Evolutionary conservation across 2,888 invertebrate genomes (phyloP).

Genomic region (Ernsta delagoae): DNA sequence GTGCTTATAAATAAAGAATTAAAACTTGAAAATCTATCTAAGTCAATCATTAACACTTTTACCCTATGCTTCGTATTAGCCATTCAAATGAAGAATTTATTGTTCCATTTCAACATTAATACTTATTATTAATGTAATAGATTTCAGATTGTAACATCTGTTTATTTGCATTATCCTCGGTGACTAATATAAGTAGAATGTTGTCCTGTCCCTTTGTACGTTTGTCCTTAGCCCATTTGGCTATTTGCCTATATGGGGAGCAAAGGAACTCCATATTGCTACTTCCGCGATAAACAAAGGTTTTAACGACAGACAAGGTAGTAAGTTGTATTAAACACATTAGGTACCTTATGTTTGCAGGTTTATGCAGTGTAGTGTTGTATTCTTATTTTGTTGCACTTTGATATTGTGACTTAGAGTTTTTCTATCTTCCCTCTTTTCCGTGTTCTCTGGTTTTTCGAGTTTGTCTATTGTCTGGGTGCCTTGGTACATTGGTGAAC

Average conservation of each 20-base stretch:
- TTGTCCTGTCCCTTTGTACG: conserved; percentile 24
- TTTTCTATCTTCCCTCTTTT: no score
- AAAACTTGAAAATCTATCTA: no score
- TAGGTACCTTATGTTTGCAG: neutral
- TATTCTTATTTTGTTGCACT: neutral
- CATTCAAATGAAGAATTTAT: neutral
- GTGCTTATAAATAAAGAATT: no score
- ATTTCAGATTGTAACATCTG: neutral
- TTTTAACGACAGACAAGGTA: conserved; percentile 11
- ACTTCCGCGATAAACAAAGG: conserved; percentile 30
- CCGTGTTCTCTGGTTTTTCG: no score
- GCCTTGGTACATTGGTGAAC: no score
- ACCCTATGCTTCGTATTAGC: neutral
- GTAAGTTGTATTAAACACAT: neutral
- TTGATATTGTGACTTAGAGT: neutral
- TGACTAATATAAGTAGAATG: conserved; percentile 31
- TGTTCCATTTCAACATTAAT: neutral
- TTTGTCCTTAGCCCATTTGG: conserved; percentile 29
- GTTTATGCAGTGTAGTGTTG: neutral
- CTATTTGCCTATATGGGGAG: conserved; percentile 31
- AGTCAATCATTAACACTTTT: neutral
- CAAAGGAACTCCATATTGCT: conserved; percentile 16
- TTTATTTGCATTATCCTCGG: conserved; percentile 14
- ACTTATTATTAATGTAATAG: neutral
- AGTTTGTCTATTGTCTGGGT: no score